Evolutionary conservation across 2,113 vertebrate genomes (phyloP), one percentile per base, ranked within the genome.

Genomic region (Paramormyrops kingsleyae): DNA sequence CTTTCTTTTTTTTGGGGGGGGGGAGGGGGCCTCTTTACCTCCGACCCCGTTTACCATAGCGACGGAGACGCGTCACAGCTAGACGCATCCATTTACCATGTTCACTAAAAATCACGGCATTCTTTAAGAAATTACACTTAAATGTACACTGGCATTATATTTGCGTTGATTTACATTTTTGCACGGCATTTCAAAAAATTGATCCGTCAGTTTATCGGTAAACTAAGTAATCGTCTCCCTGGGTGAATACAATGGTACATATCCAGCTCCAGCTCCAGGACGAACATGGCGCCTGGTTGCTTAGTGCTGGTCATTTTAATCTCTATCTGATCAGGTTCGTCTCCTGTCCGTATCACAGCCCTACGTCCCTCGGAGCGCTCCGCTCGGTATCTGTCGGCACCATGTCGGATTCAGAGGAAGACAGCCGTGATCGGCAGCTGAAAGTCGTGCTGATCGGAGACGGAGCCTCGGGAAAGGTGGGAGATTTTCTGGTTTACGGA

Each of bases 351-450:
- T 24, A 47, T 15, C 24, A 24, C 83, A 24, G 21, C 39, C 21
- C 5, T 13, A n/a, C 83, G 44, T 24, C 42, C 8, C 1, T 47
- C 44, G 42, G 39, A n/a, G 56, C 56, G 77, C 42, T 83, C 50
- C 19, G 53, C n/a, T 49, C 17, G 9, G 3, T 66, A 6, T 90
- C 59, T 10, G 35, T 53, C 2, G 15, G 53, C 92, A 92, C 53
- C 92, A 99, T 99, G 99, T 99, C 98, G 91, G 99, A 99, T 94
- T 99, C 98, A 0, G 98, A 99, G 93, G 97, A 99, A 90, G 98
- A 99, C 91, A 96, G 96, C 92, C 97, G 96, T 92, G 98, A 99
- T 94, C 96, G 96, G 93, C 98, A 99, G 95, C 97, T 99, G 31
- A 99, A 99, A 93, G 96, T 99, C 77, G 98, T 97, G 89, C 94